Base-by-base conservation (phyloP, 2,113 vertebrate species). In the Pseudorhombus dupliciocellatus region DNA sequence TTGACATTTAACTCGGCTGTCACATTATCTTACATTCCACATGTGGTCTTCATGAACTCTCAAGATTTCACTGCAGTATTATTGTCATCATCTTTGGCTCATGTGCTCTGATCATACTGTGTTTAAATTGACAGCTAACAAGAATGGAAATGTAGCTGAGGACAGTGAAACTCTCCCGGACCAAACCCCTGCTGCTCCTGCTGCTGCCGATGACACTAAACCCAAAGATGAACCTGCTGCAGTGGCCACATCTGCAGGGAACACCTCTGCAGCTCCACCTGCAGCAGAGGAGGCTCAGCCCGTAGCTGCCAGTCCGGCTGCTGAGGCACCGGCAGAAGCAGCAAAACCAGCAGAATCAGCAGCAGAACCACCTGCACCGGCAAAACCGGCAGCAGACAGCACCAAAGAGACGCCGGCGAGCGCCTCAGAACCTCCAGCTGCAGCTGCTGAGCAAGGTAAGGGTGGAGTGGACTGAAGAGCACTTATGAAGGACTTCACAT, bases 81-180 rank as follows among this genome's bases (percentile, higher is more conserved):
- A 42, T n/a, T n/a, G 18, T 50, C n/a, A n/a, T n/a, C n/a, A n/a
- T n/a, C n/a, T n/a, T 50, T 50, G 46, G 18, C 18, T 50, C 18
- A 50, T 50, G 20, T 50, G 20, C 46, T n/a, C 14, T 16, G 40
- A 16, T 18, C 12, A 44, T 5, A 44, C 40, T 44, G 40, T 34
- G 34, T 74, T 61, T 24, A 46, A 2, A 18, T 56, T 61, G 25
- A 75, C 83, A 93, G 86, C 79, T 12, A 86, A 71, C 68, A 89
- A 90, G 70, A 92, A 90, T 28, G 84, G 84, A 6, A 88, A 86
- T 4, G 42, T 77, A 72, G 80, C 90, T 4, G 90, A 86, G 51
- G 90, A 92, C 68, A 83, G 75, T n/a, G 87, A 89, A 76, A 91
- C 89, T 28, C 70, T 90, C 60, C 87, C 88, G 0, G 92, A 93